Base-by-base conservation (phyloP, 1,140 invertebrate species). In the Oscheius sp. region DNA sequence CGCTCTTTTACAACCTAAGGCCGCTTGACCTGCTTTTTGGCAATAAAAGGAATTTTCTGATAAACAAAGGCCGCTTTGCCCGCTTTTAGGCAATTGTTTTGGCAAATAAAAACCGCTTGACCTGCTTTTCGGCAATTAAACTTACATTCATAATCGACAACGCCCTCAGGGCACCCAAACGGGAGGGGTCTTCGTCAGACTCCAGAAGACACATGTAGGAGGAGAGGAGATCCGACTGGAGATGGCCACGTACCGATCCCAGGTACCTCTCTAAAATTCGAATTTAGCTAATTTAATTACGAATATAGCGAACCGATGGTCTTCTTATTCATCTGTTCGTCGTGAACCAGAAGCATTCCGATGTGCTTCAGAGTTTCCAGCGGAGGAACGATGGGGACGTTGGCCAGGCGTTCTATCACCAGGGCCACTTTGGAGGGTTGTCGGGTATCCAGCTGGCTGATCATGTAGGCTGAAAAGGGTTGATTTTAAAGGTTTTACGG, bases 191-290 rank as follows among this genome's bases (percentile, higher is more conserved):
- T 7, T 73, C 42, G 1, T 66, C 63, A 58, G 67, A 55, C 42
- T 76, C 75, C 42, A 76, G 45, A 59, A 76, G 66, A 42, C 75
- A 76, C 28, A 76, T 42, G 36, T 74, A 76, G 2, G 71, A 68
- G 34, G 66, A 68, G 15, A 74, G 59, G 4, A 76, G 64, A 63
- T 76, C 75, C 3, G 68, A 68, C 18, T 61, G 45, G 13, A 76
- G 45, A 29, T 76, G 71, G 23, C 62, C 72, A 55, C 42, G 46
- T 7, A 73, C 62, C 32, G 20, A n/a, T 2, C 45, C 42, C 10
- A 76, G 55, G 31, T 76, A 76, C 31, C 73, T 62, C 58, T 74
- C 75, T 76, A 34, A 34, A 75, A 75, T 26, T 1, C n/a, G n/a
- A 35, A 15, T 36, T 18, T 67, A 18, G 15, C 64, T 18, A 36